These are phyloP conservation scores for Muscidifurax raptorellus DNA, from an alignment of 1,140 invertebrate species.

Conservation along the genomic window DNA sequence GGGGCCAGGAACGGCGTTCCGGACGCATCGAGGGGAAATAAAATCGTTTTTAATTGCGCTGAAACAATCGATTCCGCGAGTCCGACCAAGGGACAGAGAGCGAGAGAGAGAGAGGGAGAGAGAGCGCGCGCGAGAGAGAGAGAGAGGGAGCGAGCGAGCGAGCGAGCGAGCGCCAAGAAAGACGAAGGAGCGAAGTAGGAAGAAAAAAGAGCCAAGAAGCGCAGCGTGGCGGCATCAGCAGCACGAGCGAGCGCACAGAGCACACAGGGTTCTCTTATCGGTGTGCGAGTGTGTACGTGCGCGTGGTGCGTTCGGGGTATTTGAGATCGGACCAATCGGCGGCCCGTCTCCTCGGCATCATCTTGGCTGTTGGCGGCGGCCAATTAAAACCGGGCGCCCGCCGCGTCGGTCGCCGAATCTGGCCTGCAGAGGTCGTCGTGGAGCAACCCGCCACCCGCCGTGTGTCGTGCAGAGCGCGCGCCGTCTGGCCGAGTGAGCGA, in stretches of 20 bases:
- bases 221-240: background rate
- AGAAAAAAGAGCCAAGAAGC: background rate
- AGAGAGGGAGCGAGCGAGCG: background rate
- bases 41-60: conserved; percentile 35
- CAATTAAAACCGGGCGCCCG: conserved; percentile 44
- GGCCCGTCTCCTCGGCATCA: conserved; percentile 35
- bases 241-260: no score
- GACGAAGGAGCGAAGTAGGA: background rate
- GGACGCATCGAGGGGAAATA: background rate
- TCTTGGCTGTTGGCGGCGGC: conserved; percentile 32
- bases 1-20: background rate
- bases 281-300: background rate
- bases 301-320: conserved; percentile 4
- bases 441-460: no score
- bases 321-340: conserved; percentile 44
- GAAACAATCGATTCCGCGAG: conserved; percentile 42
- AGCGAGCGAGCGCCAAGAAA: background rate
- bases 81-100: background rate
- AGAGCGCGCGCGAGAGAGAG: background rate
- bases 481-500: conserved; percentile 36
- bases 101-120: background rate
- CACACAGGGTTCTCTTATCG: no score
- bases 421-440: background rate
- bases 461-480: conserved; percentile 5
- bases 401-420: conserved; percentile 4